Evolutionary conservation across 1,140 invertebrate species (phyloP).

Genomic region (Drosophila simulans): DNA sequence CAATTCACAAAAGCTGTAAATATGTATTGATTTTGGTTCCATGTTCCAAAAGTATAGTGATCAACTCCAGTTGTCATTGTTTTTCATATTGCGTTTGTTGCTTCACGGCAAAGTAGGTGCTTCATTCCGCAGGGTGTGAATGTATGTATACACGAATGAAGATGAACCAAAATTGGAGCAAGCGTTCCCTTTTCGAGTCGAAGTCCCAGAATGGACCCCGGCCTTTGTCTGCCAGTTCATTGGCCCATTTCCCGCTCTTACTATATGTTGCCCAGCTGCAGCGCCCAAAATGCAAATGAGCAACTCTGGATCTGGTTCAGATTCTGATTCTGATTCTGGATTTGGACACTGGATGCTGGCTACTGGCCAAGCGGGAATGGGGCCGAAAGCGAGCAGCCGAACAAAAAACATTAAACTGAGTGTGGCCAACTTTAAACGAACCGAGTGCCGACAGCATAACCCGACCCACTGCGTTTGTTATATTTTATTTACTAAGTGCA

Average conservation of each 20-base stretch:
- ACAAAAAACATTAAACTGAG: constrained; percentile 24
- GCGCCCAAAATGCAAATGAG: constrained; percentile 59
- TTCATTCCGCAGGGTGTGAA: constrained; percentile 8
- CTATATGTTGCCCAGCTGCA: constrained; percentile 22
- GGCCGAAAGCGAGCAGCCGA: neutral
- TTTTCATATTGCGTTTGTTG: neutral
- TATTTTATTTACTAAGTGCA: constrained; percentile 83
- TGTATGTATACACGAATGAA: neutral
- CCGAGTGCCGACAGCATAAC: constrained; percentile 6
- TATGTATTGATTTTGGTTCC: too few species aligned
- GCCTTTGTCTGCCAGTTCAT: constrained; percentile 45
- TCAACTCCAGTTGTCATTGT: constrained; percentile 8
- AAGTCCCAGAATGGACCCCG: constrained; percentile 12
- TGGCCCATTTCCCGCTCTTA: constrained; percentile 43
- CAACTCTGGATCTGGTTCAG: constrained; percentile 39
- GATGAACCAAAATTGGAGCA: constrained; percentile 18
- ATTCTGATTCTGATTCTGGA: constrained; percentile 7
- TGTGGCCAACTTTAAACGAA: constrained; percentile 54
- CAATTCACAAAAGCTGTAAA: too few species aligned
- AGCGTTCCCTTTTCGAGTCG: constrained; percentile 24
- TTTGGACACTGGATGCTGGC: constrained; percentile 34
- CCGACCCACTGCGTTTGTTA: constrained; percentile 66
- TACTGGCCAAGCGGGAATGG: constrained; percentile 21
- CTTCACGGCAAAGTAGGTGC: constrained; percentile 1
- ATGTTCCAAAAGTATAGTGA: neutral